Conservation (phyloP, 92 coral and sea anemone species). For the Palythoa grandis region DNA sequence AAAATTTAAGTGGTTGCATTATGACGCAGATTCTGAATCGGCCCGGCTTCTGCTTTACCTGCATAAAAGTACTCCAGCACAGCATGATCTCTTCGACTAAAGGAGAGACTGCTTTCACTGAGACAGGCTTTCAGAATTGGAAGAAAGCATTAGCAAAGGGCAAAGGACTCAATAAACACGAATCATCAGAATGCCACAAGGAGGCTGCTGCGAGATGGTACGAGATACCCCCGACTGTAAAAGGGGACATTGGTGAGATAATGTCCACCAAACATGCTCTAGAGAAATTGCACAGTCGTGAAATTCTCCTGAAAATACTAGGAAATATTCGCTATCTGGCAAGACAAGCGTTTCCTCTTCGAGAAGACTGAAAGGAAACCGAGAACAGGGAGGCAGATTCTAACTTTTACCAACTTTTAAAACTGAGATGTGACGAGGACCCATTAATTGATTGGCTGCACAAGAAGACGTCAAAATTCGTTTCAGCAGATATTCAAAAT, state of each 20-base stretch:
- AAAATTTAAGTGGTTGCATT: too few species aligned
- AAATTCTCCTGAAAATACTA: too few species aligned
- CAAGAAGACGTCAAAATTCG: constrained; percentile 5
- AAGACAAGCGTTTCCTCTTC: background rate
- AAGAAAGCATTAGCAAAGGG: background rate
- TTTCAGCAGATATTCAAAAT: constrained; percentile 17
- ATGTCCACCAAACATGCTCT: too few species aligned
- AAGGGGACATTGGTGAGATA: background rate
- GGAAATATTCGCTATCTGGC: too few species aligned
- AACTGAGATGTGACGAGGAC: background rate
- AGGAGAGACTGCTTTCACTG: constrained; percentile 1
- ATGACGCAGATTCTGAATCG: background rate
- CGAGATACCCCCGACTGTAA: too few species aligned
- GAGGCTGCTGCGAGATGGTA: too few species aligned
- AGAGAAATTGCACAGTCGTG: too few species aligned
- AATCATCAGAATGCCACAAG: too few species aligned
- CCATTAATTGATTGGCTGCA: background rate
- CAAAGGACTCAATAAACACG: too few species aligned
- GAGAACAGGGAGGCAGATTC: constrained; percentile 1
- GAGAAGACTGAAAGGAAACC: background rate
- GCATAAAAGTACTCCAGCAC: background rate
- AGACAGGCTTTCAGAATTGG: background rate
- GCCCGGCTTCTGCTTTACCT: background rate
- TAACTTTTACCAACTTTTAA: too few species aligned
- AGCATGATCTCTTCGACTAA: too few species aligned